A percentile compares a stretch with the other conserved stretches of the same genome.
These are phyloP conservation scores for Eleginops maclovinus DNA, from an alignment of 2,113 vertebrate genomes.

Conservation along the genomic window DNA sequence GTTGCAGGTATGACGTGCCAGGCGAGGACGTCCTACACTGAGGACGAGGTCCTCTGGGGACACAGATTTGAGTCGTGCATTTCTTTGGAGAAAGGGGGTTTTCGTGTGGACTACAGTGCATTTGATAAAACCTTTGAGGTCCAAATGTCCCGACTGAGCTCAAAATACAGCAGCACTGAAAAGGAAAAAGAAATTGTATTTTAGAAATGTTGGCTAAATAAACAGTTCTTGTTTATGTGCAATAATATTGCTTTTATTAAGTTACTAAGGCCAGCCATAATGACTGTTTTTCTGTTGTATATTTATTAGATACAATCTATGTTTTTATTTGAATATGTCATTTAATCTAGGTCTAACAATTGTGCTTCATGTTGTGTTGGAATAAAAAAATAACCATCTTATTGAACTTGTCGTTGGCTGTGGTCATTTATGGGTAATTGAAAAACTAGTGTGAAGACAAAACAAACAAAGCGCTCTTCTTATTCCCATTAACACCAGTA, in stretches of 20 bases:
- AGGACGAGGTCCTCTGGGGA: slow-evolving; percentile 88
- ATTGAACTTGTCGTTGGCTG: neutral
- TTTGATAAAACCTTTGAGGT: slow-evolving; percentile 89
- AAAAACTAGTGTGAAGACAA: neutral
- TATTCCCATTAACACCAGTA: neutral
- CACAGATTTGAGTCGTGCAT: slow-evolving; percentile 88
- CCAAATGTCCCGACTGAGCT: slow-evolving; percentile 79
- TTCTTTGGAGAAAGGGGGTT: slow-evolving; percentile 87
- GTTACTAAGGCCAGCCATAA: neutral
- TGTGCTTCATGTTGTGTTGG: neutral
- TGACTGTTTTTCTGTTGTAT: neutral
- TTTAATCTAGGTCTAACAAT: slow-evolving; percentile 3
- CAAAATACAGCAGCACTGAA: slow-evolving; percentile 78
- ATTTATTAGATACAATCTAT: neutral
- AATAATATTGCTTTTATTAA: neutral
- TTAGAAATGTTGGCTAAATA: slow-evolving; percentile 12
- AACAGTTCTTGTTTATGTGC: neutral
- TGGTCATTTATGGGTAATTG: neutral
- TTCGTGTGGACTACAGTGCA: slow-evolving; percentile 84
- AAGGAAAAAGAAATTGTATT: slow-evolving; percentile 49
- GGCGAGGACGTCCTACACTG: slow-evolving; percentile 87
- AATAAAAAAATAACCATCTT: slow-evolving; percentile 9
- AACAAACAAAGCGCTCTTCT: neutral
- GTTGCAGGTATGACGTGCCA: slow-evolving; percentile 88
- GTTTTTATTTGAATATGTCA: neutral